These are phyloP conservation scores for Deroplatys truncata DNA, from an alignment of 2,888 invertebrate species.

Conservation along the genomic window DNA sequence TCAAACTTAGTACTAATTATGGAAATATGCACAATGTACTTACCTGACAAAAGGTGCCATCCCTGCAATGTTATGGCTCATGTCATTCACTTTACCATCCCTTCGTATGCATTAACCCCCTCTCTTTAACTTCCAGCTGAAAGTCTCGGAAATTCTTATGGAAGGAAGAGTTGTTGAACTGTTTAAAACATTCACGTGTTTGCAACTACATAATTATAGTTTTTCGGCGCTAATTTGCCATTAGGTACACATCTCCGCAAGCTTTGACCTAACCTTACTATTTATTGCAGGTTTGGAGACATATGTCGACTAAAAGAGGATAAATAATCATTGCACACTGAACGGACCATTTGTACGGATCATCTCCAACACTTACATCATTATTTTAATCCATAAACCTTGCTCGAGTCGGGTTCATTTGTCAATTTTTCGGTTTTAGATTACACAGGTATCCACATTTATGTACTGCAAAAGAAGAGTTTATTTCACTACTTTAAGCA, in stretches of 20 bases:
- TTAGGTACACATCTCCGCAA: not conserved
- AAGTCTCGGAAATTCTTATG: slow-evolving; percentile 17
- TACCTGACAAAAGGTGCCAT: slow-evolving; percentile 64
- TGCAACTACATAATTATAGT: not conserved
- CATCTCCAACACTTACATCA: slow-evolving; percentile 10
- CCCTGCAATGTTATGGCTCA: slow-evolving; percentile 78
- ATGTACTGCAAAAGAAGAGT: not conserved
- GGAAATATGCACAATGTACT: not conserved
- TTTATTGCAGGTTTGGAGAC: not conserved
- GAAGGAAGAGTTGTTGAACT: not conserved
- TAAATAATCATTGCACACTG: not conserved
- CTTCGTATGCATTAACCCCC: slow-evolving; percentile 27
- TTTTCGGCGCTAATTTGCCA: not conserved
- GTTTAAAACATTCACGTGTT: not conserved
- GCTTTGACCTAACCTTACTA: slow-evolving; percentile 26
- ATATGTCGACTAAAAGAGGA: not conserved
- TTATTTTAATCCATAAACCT: slow-evolving; percentile 17
- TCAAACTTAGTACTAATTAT: not conserved
- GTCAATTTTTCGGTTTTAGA: slow-evolving; percentile 22
- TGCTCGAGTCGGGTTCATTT: slow-evolving; percentile 22
- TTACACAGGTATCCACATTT: slow-evolving; percentile 2
- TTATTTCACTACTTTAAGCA: slow-evolving; percentile 4
- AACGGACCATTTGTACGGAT: not conserved
- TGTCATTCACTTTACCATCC: slow-evolving; percentile 39
- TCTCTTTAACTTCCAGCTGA: slow-evolving; percentile 21